Conservation (phyloP, 2,888 invertebrate genomes). For the Xanthia icteritia region DNA sequence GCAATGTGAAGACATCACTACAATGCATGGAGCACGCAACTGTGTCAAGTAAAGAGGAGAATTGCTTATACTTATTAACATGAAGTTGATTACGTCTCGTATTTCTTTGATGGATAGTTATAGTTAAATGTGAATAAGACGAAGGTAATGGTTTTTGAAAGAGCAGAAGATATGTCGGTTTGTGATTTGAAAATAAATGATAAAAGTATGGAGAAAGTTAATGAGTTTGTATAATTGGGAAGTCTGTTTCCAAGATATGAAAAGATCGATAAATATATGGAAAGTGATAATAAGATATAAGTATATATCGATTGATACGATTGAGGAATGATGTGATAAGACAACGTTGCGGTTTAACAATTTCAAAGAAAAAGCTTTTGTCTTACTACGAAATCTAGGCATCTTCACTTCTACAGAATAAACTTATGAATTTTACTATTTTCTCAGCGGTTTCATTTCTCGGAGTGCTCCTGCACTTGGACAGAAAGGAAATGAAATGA, state of each 20-base stretch:
- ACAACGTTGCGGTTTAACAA: neutral
- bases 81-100: neutral
- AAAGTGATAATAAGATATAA: neutral
- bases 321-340: neutral
- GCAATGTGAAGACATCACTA: neutral
- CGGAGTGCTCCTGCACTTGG: constrained; percentile 26
- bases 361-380: neutral
- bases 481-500: neutral
- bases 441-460: constrained; percentile 26
- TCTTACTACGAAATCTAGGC: neutral
- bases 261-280: neutral
- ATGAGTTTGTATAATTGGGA: neutral
- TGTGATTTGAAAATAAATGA: neutral
- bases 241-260: neutral
- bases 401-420: neutral
- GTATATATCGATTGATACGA: no score
- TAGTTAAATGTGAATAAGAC: neutral
- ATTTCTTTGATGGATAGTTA: neutral
- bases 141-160: neutral
- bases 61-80: neutral
- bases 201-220: neutral
- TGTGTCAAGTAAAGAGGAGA: neutral
- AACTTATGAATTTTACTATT: constrained; percentile 19
- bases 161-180: no score
- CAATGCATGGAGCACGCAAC: neutral